Base-by-base conservation (phyloP, 2,797 vertebrate species). In the Urophycis tenuis region DNA sequence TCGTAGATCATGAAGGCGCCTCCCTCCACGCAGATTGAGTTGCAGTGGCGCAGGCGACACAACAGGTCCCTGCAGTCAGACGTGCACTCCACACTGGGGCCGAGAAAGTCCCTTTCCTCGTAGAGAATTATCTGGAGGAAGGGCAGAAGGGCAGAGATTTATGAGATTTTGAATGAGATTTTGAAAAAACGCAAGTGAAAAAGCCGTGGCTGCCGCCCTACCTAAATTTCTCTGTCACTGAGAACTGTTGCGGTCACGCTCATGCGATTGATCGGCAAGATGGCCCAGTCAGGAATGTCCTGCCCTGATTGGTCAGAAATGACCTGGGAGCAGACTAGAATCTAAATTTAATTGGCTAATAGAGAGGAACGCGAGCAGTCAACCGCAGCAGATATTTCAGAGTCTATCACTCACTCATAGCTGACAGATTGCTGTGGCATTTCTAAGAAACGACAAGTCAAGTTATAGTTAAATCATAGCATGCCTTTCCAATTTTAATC, bases 1-100 rank as follows among this genome's bases (percentile, higher is more conserved):
- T 92, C 88, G 1, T 92, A 92, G 79, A 92, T 77, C 86, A 93
- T 88, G 83, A 91, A 93, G 85, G 87, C 88, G 75, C 92, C 89
- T 12, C 81, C 88, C 78, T 91, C 87, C 81, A 93, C 92, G 80
- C 74, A 77, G 84, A 92, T 85, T 49, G 92, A 93, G 82, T 75
- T 87, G 84, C 92, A 92, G 71, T 53, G 29, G 74, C 73, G 81
- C 33, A 92, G 82, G 67, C 74, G 70, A 30, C 79, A 71, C 70
- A 79, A 77, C 82, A 92, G 71, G 82, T 92, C 89, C 0, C 75
- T 77, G 75, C 84, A 90, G 76, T 92, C 90, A 1, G 14, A 53
- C 74, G 33, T 78, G 74, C 88, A 90, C 76, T 92, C 90, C 75
- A 86, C 83, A 17, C 77, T 82, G 25, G 11, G 53, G 29, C 92